phyloP scores from a whole-genome alignment of 2,888 invertebrate genomes.

The Megamerina dolium region DNA sequence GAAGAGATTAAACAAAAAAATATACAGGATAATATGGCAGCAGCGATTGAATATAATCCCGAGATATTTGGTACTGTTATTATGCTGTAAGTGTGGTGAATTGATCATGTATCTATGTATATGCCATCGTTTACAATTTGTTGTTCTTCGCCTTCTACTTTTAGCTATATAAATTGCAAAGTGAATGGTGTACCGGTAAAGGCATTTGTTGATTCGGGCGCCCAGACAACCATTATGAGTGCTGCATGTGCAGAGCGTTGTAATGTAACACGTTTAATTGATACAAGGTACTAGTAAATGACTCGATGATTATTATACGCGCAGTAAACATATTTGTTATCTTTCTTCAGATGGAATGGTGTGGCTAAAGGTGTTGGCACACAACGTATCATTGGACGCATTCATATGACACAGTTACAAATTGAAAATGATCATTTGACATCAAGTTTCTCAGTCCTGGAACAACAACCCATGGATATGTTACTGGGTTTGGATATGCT shows the following conservation, averaged over 20 bases:
- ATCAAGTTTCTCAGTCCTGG: slow-evolving; percentile 93
- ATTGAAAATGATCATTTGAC: slow-evolving; percentile 90
- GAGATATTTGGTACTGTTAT: slow-evolving; percentile 97
- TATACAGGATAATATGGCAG: slow-evolving; percentile 97
- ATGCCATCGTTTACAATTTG: not conserved
- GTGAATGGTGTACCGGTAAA: slow-evolving; percentile 96
- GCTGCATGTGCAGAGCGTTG: slow-evolving; percentile 91
- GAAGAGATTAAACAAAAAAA: slow-evolving; percentile 94
- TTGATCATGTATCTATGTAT: not conserved
- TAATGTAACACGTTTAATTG: slow-evolving; percentile 83
- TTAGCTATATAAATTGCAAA: slow-evolving; percentile 81
- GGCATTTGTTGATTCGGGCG: slow-evolving; percentile 97
- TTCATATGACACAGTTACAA: slow-evolving; percentile 96
- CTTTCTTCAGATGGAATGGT: slow-evolving; percentile 71
- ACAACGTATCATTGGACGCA: slow-evolving; percentile 90
- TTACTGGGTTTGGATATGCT: slow-evolving; percentile 95
- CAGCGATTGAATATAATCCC: slow-evolving; percentile 97
- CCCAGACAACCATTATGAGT: slow-evolving; percentile 98
- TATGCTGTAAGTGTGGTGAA: slow-evolving; percentile 63
- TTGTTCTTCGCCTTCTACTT: slow-evolving; percentile 5
- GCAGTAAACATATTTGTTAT: not conserved
- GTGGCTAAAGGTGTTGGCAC: slow-evolving; percentile 97
- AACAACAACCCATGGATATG: slow-evolving; percentile 98
- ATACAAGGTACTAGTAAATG: slow-evolving; percentile 55
- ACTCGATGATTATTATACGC: not conserved